Conservation (phyloP, 1,140 invertebrate species). For the Drosophila parvula region DNA sequence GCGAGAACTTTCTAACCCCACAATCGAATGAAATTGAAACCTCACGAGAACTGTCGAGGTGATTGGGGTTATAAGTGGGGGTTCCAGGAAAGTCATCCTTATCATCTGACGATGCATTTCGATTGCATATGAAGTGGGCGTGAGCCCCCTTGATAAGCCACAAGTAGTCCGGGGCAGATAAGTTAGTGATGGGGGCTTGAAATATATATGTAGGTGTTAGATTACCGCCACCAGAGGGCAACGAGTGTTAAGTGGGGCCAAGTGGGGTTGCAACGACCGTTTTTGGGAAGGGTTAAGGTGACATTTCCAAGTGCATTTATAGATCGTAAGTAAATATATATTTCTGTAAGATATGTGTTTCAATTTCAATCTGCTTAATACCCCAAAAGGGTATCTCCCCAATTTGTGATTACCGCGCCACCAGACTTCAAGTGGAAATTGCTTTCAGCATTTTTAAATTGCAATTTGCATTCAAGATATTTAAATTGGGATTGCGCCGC, state of each 20-base stretch:
- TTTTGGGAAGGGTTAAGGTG: constrained; percentile 4
- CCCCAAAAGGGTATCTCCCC: constrained; percentile 33
- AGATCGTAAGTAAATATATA: too few relatives aligned
- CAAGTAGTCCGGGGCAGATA: constrained; percentile 3
- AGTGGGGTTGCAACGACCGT: constrained; percentile 7
- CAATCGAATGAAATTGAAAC: constrained; percentile 20
- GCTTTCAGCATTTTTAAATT: constrained; percentile 32
- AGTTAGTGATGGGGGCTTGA: neutral
- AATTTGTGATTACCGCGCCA: constrained; percentile 8
- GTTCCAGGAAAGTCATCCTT: constrained; percentile 25
- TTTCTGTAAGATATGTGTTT: neutral
- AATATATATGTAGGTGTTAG: neutral
- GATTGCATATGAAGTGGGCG: constrained; percentile 4
- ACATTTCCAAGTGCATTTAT: neutral
- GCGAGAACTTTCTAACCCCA: constrained; percentile 4
- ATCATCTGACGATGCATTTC: constrained; percentile 18
- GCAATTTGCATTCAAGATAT: constrained; percentile 68
- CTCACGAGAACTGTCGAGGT: neutral
- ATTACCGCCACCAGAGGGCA: constrained; percentile 9
- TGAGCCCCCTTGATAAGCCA: constrained; percentile 17
- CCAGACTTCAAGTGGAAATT: constrained; percentile 7
- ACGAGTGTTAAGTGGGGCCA: constrained; percentile 30
- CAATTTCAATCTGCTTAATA: constrained; percentile 32
- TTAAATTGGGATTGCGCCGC: constrained; percentile 60
- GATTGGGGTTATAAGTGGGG: neutral